These are phyloP conservation scores for Aphodius granarius DNA, from an alignment of 2,888 invertebrate species.

Conservation along the genomic window DNA sequence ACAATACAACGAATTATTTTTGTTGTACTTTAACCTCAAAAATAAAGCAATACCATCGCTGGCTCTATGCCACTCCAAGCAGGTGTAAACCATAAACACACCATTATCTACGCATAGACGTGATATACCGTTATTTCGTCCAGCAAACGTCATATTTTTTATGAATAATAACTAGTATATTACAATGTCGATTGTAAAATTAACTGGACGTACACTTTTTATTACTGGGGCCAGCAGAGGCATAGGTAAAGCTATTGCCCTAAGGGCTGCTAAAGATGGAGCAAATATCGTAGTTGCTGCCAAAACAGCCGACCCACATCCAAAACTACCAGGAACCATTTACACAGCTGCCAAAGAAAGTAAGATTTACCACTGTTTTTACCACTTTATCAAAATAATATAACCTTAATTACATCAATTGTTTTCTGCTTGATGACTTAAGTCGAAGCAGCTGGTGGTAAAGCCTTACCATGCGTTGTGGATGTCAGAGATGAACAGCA, in stretches of 20 bases:
- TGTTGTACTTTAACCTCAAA: neutral
- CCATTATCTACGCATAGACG: neutral
- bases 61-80: too few relatives aligned
- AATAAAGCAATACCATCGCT: too few relatives aligned
- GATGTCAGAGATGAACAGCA: conserved; percentile 85
- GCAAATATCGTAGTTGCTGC: conserved; percentile 91
- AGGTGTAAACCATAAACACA: too few relatives aligned
- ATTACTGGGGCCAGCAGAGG: conserved; percentile 96
- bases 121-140: neutral
- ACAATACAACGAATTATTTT: too few relatives aligned
- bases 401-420: neutral
- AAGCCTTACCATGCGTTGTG: conserved; percentile 83
- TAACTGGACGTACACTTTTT: conserved; percentile 89
- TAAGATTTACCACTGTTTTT: conserved; percentile 50
- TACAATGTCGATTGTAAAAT: conserved; percentile 56
- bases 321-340: conserved; percentile 90
- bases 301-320: conserved; percentile 88
- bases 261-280: conserved; percentile 90
- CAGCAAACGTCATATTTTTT: neutral
- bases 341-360: conserved; percentile 89
- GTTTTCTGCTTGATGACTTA: conserved; percentile 37
- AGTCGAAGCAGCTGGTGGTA: conserved; percentile 87
- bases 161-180: neutral
- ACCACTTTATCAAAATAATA: neutral
- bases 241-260: conserved; percentile 92